Evolutionary conservation across 1,140 invertebrate species (phyloP), one percentile per base, ranked within the genome.

Genomic region (Leguminivora glycinivorella): DNA sequence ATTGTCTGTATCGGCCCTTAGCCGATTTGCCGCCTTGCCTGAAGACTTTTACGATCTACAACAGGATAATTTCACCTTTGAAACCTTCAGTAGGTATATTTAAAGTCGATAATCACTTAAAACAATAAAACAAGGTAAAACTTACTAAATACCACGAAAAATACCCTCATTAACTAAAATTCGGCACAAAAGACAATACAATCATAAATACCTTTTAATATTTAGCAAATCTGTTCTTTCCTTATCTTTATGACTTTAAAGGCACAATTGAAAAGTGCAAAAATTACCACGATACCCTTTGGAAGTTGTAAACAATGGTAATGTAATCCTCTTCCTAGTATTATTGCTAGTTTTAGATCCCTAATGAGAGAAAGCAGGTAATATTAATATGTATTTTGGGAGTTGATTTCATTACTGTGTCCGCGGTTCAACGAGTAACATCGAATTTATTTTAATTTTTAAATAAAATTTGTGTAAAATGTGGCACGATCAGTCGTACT

Each of bases 401-500:
- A n/a, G n/a, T 43, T 1, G 10, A 1, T n/a, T n/a, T 17, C 40
- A 43, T 43, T 43, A 43, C 40, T 7, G n/a, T 7, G 14, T 43
- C 6, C n/a, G 14, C n/a, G 5, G 40, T 3, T 43, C 2, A n/a
- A 1, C 40, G 4, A n/a, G 40, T 17, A 17, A 43, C 40, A 43
- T 5, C n/a, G n/a, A 17, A 43, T 5, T 17, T 43, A 17, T 17
- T 43, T 43, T 43, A 14, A 40, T 3, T 40, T 40, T 6, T 17
- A 43, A 17, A 17, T 63, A 69, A 66, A 56, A 63, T 66, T 69
- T 22, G 24, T 56, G 40, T 25, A 6, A 70, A 24, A 47, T 72
- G 70, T 34, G 47, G 34, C 10, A 38, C 38, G 29, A 73, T 31
- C 60, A 73, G 25, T 12, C 58, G 34, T 77, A 75, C 56, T 73